Percentiles rank a stretch among this genome's conserved stretches.
Evolutionary conservation across 1,140 invertebrate species (phyloP).

Genomic region (Grapholita molesta): DNA sequence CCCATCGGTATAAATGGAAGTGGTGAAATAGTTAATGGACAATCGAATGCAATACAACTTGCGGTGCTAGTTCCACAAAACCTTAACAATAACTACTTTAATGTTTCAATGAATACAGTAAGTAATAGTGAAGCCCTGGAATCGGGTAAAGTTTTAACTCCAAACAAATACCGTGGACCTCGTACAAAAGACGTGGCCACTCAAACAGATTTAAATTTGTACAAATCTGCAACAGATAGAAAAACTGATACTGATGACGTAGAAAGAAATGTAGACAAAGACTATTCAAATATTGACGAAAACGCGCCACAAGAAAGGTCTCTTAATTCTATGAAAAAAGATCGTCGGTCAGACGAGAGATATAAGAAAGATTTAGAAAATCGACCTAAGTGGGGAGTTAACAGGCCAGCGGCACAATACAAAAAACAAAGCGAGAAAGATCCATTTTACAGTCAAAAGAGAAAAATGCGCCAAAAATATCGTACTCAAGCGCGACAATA

Average conservation of each 20-base stretch:
- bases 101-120: conserved; percentile 59
- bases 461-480: conserved; percentile 80
- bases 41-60: conserved; percentile 74
- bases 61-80: conserved; percentile 78
- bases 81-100: conserved; percentile 60
- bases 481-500: conserved; percentile 74
- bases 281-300: conserved; percentile 71
- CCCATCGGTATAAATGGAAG: conserved; percentile 64
- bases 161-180: conserved; percentile 79
- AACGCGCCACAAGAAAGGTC: conserved; percentile 69
- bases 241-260: conserved; percentile 46
- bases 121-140: conserved; percentile 48
- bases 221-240: conserved; percentile 40
- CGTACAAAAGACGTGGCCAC: conserved; percentile 81
- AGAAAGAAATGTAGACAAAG: conserved; percentile 54
- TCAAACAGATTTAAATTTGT: conserved; percentile 80
- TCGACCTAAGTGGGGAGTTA: conserved; percentile 83
- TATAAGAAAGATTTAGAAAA: conserved; percentile 78
- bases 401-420: conserved; percentile 84
- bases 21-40: conserved; percentile 57
- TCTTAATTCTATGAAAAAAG: conserved; percentile 70
- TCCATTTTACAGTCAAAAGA: conserved; percentile 83
- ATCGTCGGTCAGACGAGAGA: conserved; percentile 75
- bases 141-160: conserved; percentile 78
- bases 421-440: conserved; percentile 88